These are phyloP conservation scores for Teinopalpus imperialis DNA, from an alignment of 2,888 invertebrate species.

Conservation along the genomic window DNA sequence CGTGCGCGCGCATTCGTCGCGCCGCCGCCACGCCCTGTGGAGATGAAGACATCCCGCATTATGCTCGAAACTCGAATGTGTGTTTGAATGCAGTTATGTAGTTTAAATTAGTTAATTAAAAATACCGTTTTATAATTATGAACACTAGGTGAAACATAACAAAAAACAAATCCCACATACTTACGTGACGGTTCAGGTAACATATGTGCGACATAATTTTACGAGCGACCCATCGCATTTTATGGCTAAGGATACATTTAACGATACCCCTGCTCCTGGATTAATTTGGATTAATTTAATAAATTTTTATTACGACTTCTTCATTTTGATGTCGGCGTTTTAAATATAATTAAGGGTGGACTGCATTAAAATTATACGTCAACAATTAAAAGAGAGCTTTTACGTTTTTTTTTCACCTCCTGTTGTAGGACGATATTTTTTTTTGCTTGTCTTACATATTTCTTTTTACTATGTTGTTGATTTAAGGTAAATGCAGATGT, in stretches of 20 bases:
- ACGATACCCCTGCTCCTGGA: constrained; percentile 42
- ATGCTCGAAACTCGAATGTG: background rate
- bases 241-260: constrained; percentile 55
- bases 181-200: constrained; percentile 13
- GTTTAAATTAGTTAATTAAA: too few species aligned
- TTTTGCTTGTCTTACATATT: too few species aligned
- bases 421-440: too few species aligned
- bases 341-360: constrained; percentile 20
- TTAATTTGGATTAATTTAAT: constrained; percentile 70
- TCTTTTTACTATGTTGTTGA: too few species aligned
- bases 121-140: too few species aligned
- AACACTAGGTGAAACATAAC: too few species aligned
- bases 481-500: too few species aligned
- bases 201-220: constrained; percentile 44
- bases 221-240: constrained; percentile 54
- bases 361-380: constrained; percentile 14
- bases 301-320: constrained; percentile 36
- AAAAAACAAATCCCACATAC: constrained; percentile 2
- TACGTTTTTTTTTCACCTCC: background rate
- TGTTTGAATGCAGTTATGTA: too few species aligned
- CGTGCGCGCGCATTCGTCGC: constrained; percentile 27
- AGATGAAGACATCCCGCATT: constrained; percentile 11
- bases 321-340: constrained; percentile 23
- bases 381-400: constrained; percentile 1
- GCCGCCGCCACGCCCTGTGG: constrained; percentile 2